Conservation (phyloP, 2,113 vertebrate genomes). For the Crotalus viridis region DNA sequence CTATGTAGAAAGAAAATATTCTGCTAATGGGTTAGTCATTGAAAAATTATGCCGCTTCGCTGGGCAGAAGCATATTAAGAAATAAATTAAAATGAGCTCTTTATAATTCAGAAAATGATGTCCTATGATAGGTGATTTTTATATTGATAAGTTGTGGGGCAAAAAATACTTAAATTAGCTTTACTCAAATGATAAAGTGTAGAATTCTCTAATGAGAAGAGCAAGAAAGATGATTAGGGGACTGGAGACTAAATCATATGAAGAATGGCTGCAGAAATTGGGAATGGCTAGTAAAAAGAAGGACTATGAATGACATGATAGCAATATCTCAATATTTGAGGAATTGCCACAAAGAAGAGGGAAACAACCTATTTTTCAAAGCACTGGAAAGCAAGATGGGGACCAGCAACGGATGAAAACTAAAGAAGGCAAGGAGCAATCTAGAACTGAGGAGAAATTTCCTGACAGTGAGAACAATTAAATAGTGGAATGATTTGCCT, state of each 20-base stretch:
- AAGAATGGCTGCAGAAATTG: not conserved
- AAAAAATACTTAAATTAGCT: not conserved
- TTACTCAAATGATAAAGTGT: not conserved
- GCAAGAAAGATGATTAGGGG: not conserved
- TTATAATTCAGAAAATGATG: not conserved
- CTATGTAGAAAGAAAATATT: slow-evolving; percentile 27
- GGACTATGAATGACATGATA: not conserved
- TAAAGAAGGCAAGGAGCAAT: not conserved
- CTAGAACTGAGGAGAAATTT: not conserved
- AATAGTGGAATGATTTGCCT: not conserved
- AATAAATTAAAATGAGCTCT: not conserved
- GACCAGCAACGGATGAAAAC: not conserved
- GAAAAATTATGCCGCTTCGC: not conserved
- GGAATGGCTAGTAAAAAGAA: not conserved
- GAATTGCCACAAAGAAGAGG: not conserved
- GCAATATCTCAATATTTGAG: not conserved
- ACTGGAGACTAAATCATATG: not conserved
- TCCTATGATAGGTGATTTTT: not conserved
- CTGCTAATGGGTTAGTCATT: slow-evolving; percentile 1
- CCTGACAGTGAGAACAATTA: no score
- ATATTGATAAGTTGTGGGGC: not conserved
- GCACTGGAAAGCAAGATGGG: not conserved
- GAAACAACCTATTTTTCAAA: not conserved
- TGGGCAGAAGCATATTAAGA: not conserved
- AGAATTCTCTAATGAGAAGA: not conserved